These are phyloP conservation scores for Anniella stebbinsi DNA, from an alignment of 2,797 vertebrate species.

Conservation along the genomic window DNA sequence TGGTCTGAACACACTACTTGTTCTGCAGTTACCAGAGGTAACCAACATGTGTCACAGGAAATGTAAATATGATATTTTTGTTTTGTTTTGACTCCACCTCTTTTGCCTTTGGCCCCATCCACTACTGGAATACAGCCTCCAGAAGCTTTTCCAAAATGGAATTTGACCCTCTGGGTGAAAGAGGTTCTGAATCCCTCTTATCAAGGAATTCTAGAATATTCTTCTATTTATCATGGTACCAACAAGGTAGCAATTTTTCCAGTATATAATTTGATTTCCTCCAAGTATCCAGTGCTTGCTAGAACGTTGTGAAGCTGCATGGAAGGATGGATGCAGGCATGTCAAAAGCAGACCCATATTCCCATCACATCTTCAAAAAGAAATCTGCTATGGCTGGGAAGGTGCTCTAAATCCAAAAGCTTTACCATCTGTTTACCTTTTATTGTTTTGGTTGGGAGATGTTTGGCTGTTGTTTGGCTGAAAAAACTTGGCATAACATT, in stretches of 20 bases:
- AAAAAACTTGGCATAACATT: too few species aligned
- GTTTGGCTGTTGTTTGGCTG: not conserved
- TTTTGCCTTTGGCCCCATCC: too few species aligned
- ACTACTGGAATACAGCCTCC: too few species aligned
- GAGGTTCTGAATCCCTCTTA: too few species aligned
- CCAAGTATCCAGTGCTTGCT: not conserved
- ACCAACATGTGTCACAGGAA: too few species aligned
- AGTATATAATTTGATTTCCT: not conserved
- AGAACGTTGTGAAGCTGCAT: constrained; percentile 1
- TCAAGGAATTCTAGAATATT: not conserved
- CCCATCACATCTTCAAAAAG: not conserved
- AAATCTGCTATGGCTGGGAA: not conserved
- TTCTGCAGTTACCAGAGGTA: too few species aligned
- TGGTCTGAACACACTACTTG: too few species aligned
- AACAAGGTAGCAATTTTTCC: not conserved
- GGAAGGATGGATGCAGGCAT: not conserved
- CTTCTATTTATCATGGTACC: not conserved
- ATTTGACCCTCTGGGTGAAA: too few species aligned
- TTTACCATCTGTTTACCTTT: not conserved
- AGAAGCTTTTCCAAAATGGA: too few species aligned
- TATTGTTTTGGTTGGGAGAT: not conserved
- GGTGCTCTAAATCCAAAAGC: not conserved
- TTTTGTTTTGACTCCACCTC: too few species aligned
- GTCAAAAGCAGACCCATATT: not conserved
- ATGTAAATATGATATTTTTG: too few species aligned